Evolutionary conservation across 2,113 vertebrate genomes (phyloP).

Genomic region (Channa argus): DNA sequence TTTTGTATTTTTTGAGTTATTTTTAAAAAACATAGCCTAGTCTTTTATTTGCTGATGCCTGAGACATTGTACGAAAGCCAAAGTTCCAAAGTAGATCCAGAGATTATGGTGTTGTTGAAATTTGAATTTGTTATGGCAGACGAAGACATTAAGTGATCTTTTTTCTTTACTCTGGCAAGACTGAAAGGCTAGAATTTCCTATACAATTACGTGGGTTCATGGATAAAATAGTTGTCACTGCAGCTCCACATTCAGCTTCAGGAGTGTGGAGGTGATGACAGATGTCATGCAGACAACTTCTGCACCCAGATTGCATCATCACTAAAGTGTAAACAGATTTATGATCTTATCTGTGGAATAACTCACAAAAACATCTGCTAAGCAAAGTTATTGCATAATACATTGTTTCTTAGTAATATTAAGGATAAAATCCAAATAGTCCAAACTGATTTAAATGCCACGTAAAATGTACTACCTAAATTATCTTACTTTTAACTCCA

Average conservation of each 20-base stretch:
- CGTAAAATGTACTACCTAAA: not conserved
- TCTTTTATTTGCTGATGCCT: not conserved
- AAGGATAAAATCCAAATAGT: too few species aligned
- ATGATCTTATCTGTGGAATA: not conserved
- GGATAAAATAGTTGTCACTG: too few species aligned
- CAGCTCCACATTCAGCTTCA: not conserved
- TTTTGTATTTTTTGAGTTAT: not conserved
- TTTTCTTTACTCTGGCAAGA: slow-evolving; percentile 6
- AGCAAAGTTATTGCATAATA: not conserved
- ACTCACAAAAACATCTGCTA: not conserved
- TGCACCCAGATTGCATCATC: not conserved
- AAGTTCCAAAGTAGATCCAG: slow-evolving; percentile 11
- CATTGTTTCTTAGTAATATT: too few species aligned
- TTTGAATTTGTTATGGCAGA: slow-evolving; percentile 1
- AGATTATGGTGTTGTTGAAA: slow-evolving; percentile 1
- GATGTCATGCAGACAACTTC: too few species aligned
- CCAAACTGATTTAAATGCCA: too few species aligned
- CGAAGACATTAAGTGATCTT: not conserved
- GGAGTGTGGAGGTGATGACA: too few species aligned
- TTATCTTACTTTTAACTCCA: too few species aligned
- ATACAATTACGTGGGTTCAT: not conserved
- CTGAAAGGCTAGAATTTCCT: not conserved
- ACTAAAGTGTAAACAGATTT: not conserved
- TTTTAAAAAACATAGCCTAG: not conserved
- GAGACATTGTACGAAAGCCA: not conserved